These are phyloP conservation scores for Tenthredo amoena DNA, from an alignment of 2,888 invertebrate genomes.

Conservation along the genomic window DNA sequence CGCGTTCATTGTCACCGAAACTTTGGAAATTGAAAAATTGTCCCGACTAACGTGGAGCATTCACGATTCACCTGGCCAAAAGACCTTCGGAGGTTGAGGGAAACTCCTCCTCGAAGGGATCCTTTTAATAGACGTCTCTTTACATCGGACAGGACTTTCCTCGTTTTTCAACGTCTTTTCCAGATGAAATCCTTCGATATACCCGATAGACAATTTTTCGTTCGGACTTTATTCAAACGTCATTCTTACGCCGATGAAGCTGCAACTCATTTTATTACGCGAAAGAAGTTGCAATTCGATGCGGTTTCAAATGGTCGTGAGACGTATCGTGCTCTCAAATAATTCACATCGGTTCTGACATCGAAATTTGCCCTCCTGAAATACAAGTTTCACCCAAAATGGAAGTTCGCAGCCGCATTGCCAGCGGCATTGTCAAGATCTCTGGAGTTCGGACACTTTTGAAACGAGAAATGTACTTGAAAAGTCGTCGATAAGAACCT, in stretches of 20 bases:
- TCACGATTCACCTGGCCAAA: conserved; percentile 51
- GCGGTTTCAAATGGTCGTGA: neutral
- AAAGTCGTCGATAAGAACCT: neutral
- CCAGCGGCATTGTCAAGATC: neutral
- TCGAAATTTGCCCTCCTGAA: neutral
- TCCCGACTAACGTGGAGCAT: conserved; percentile 55
- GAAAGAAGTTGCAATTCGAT: neutral
- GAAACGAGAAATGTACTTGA: neutral
- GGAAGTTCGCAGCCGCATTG: neutral
- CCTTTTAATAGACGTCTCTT: conserved; percentile 31
- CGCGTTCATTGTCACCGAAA: conserved; percentile 77
- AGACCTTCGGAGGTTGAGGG: conserved; percentile 38
- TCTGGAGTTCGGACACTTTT: neutral
- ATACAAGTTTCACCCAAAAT: neutral
- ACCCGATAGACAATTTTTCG: conserved; percentile 28
- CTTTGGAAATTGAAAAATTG: conserved; percentile 77
- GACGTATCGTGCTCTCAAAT: neutral
- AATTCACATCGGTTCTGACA: neutral
- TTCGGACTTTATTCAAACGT: neutral
- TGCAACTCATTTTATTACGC: neutral
- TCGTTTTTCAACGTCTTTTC: conserved; percentile 21
- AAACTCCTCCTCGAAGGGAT: conserved; percentile 39
- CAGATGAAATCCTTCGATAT: neutral
- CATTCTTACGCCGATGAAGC: neutral
- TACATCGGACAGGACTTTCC: neutral